phyloP scores from a whole-genome alignment of 2,888 invertebrate species.

The Trypoxylon attenuatum region DNA sequence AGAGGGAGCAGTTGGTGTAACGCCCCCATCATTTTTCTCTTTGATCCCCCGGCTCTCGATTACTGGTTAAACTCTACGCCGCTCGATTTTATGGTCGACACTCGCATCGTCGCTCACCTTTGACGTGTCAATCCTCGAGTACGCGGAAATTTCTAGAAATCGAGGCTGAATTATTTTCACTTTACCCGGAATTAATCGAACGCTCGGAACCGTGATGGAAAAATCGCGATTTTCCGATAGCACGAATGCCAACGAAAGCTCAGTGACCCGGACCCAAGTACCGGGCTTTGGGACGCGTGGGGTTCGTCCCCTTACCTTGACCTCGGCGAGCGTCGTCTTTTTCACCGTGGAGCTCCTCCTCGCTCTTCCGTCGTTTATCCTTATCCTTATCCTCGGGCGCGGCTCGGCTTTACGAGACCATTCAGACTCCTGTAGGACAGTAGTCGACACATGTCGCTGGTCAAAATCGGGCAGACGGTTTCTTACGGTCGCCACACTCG shows the following conservation, averaged over 20 bases:
- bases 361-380: neutral
- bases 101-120: too few relatives aligned
- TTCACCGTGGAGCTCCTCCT: slow-evolving; percentile 14
- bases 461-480: slow-evolving; percentile 59
- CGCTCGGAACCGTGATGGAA: too few relatives aligned
- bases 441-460: slow-evolving; percentile 62
- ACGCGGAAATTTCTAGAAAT: too few relatives aligned
- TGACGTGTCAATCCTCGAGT: too few relatives aligned
- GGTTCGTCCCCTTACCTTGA: slow-evolving; percentile 40
- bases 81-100: too few relatives aligned
- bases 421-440: slow-evolving; percentile 62
- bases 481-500: slow-evolving; percentile 56
- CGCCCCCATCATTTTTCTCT: neutral
- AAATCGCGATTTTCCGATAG: too few relatives aligned
- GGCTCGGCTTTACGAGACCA: slow-evolving; percentile 43
- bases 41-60: neutral
- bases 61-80: too few relatives aligned
- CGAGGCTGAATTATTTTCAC: too few relatives aligned
- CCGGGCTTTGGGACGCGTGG: too few relatives aligned
- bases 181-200: too few relatives aligned
- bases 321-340: slow-evolving; percentile 13
- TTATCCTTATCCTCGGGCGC: neutral
- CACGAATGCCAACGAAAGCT: too few relatives aligned
- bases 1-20: neutral
- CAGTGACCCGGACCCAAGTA: too few relatives aligned